Conservation (phyloP, 2,888 invertebrate species). For the Lasius fuliginosus region DNA sequence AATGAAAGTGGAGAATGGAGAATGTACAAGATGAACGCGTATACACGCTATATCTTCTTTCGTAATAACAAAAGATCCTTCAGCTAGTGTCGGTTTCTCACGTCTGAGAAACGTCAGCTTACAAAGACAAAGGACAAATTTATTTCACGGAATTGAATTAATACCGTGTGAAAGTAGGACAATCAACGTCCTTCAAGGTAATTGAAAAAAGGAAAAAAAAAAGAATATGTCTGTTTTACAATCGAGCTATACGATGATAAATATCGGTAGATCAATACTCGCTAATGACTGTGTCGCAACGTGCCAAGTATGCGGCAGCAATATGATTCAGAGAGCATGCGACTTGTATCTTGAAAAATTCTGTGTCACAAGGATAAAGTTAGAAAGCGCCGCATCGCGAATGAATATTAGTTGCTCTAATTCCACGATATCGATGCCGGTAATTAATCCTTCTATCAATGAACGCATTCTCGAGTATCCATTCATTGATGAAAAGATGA, state of each 20-base stretch:
- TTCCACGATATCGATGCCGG: background rate
- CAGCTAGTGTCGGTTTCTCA: background rate
- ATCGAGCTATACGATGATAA: background rate
- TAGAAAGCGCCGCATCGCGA: background rate
- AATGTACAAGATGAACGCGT: background rate
- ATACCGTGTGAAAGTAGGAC: background rate
- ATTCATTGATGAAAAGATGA: too few species aligned
- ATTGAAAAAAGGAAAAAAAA: background rate
- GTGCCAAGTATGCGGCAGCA: background rate
- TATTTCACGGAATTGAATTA: background rate
- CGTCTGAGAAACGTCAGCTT: background rate
- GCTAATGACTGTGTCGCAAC: constrained; percentile 9
- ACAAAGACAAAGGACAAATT: background rate
- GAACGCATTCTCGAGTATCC: too few species aligned
- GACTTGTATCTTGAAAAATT: background rate
- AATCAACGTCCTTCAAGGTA: background rate
- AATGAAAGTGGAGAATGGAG: background rate
- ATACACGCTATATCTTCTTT: background rate
- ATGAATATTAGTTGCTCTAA: background rate
- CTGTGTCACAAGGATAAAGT: constrained; percentile 24
- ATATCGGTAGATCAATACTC: constrained; percentile 12
- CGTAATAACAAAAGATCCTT: background rate
- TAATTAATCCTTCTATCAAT: background rate
- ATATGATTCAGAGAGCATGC: background rate
- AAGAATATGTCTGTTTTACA: background rate